A percentile compares a stretch with the other conserved stretches of the same genome.
Evolutionary conservation across 2,797 vertebrate genomes (phyloP).

Genomic region (Lateolabrax maculatus): DNA sequence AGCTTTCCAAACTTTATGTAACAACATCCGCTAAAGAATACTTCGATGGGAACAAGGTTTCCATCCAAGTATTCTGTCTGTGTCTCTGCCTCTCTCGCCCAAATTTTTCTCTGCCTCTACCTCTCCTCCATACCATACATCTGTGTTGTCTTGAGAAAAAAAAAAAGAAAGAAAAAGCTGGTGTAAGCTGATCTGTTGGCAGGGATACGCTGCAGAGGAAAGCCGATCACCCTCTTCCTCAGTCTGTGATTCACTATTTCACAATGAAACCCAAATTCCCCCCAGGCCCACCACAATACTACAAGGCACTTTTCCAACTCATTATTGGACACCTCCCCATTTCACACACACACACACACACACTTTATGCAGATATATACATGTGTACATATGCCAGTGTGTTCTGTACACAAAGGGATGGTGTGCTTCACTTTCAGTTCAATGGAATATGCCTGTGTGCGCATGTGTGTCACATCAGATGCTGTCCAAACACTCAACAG

Average conservation of each 20-base stretch:
- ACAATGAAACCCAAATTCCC: slow-evolving; percentile 62
- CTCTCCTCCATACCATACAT: slow-evolving; percentile 28
- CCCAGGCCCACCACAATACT: slow-evolving; percentile 48
- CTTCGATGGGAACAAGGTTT: slow-evolving; percentile 13
- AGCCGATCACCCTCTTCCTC: slow-evolving; percentile 47
- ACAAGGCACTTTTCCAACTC: slow-evolving; percentile 45
- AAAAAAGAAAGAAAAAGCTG: slow-evolving; percentile 29
- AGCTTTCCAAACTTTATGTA: not conserved
- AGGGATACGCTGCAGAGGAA: slow-evolving; percentile 39
- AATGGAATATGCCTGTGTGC: slow-evolving; percentile 8
- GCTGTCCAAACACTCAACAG: slow-evolving; percentile 64
- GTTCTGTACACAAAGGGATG: slow-evolving; percentile 25
- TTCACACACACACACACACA: slow-evolving; percentile 14
- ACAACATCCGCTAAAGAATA: not conserved
- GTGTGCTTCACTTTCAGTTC: slow-evolving; percentile 9
- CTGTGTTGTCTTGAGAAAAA: slow-evolving; percentile 40
- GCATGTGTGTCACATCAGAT: slow-evolving; percentile 47
- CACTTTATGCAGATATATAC: slow-evolving; percentile 42
- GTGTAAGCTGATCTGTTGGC: slow-evolving; percentile 66
- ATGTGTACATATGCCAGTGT: slow-evolving; percentile 12
- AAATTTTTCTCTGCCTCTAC: not conserved
- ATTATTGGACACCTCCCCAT: slow-evolving; percentile 22
- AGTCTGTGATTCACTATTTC: slow-evolving; percentile 51
- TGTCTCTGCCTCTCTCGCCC: slow-evolving; percentile 4
- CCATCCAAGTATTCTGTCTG: slow-evolving; percentile 29